These are phyloP conservation scores for Atherix ibis DNA, from an alignment of 2,888 invertebrate genomes.

Conservation along the genomic window DNA sequence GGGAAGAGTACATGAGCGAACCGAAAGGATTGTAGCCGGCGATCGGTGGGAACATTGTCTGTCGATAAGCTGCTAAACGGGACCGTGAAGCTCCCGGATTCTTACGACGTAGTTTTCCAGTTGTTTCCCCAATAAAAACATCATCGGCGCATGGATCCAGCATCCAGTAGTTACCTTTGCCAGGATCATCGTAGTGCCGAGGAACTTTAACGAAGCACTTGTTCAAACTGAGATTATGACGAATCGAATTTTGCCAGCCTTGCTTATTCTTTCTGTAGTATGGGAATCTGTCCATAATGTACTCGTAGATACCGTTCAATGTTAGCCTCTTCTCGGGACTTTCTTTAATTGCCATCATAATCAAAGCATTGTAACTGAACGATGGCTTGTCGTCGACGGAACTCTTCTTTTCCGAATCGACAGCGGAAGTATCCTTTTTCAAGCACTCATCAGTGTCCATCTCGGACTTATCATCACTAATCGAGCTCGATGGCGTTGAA, in stretches of 20 bases:
- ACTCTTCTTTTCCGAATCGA: constrained; percentile 17
- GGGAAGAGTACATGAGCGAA: constrained; percentile 15
- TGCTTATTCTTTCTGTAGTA: constrained; percentile 96
- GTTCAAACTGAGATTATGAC: constrained; percentile 92
- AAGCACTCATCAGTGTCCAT: constrained; percentile 42
- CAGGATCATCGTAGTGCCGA: constrained; percentile 95
- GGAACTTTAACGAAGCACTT: constrained; percentile 98
- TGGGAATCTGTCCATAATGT: constrained; percentile 94
- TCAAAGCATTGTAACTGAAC: constrained; percentile 95
- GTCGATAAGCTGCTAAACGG: constrained; percentile 74
- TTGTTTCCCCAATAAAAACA: constrained; percentile 95
- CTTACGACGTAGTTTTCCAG: constrained; percentile 82
- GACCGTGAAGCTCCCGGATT: constrained; percentile 83
- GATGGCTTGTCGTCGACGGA: constrained; percentile 76
- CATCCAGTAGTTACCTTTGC: constrained; percentile 99
- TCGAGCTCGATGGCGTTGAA: constrained; percentile 24
- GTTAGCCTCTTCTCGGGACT: constrained; percentile 87
- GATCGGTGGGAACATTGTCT: constrained; percentile 40
- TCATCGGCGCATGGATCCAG: constrained; percentile 89
- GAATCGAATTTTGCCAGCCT: constrained; percentile 98
- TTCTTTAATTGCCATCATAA: constrained; percentile 99
- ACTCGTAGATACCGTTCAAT: constrained; percentile 93
- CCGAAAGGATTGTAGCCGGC: constrained; percentile 27
- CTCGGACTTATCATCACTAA: constrained; percentile 42
- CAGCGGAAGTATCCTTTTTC: constrained; percentile 12